Base-by-base conservation (phyloP, 1,140 invertebrate species). In the Leucophenga varia region DNA sequence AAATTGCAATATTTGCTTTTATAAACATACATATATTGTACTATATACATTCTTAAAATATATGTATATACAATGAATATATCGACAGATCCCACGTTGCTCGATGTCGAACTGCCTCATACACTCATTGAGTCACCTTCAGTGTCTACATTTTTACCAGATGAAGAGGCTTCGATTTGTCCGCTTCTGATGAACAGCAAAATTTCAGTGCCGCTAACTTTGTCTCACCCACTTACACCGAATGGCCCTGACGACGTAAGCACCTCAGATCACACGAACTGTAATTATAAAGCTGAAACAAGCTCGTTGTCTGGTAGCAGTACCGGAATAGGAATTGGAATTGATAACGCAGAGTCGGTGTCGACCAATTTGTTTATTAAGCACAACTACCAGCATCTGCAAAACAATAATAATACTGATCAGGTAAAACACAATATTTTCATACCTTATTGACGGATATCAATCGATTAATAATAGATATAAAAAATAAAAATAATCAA, bases 151-250 rank as follows among this genome's bases (percentile, higher is more conserved):
- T 79, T 79, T 59, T 31, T 79, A 13, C 68, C 72, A 2, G 80
- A 81, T 47, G 80, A 81, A 55, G 79, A 79, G 25, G 74, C 77
- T 8, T 81, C 81, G 12, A 81, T 76, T 21, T 81, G 79, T 49
- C 80, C 80, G 2, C 54, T 82, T 25, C 74, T 82, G 10, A 61
- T 60, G 1, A 55, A 47, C 18, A 80, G 22, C 47, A 47, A 76
- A 22, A 77, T 77, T 1, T 76, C 77, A 19, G 77, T 77, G 5
- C 76, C 77, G 16, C 73, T 75, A 13, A 70, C 72, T 36, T 70
- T 80, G 37, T 72, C 78, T 5, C 79, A 81, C 61, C 79, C 80
- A 41, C 42, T 79, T 16, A 76, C 76, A 42, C 52, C 74, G 37
- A 65, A 47, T 63, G 39, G 49, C 36, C 44, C 68, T 49, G 17